Base-by-base conservation (phyloP, 1,140 invertebrate genomes). In the Akabosia matsudoensis region DNA sequence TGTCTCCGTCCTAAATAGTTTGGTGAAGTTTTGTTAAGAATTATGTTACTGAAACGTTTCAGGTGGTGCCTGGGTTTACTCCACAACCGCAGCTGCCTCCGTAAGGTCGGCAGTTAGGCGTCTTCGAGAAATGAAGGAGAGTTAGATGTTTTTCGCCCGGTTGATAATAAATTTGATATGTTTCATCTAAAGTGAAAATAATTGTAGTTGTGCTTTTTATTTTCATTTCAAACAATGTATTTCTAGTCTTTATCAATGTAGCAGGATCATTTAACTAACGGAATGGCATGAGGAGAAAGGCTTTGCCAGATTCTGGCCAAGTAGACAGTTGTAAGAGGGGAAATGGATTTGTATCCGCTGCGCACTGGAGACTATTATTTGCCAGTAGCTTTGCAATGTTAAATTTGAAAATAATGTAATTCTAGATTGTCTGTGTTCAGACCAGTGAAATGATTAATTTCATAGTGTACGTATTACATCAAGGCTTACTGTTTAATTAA, bases 51-150 rank as follows among this genome's bases (percentile, higher is more conserved):
- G 22, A n/a, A 67, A 28, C 54, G 16, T 64, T 78, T 30, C 70
- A 81, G 93, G 93, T 82, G 97, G 96, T 81, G 97, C 97, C 13
- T 99, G 96, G 92, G 94, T 97, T 14, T 98, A 97, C 87, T 94
- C 94, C 28, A 99, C 97, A 74, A 97, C 93, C 51, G 95, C 96
- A 80, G 97, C 96, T 75, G 95, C 95, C 64, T 97, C 96, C 76
- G 95, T 97, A 76, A 89, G 97, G 83, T 97, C 95, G 81, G 95
- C 97, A 80, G 96, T 98, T 74, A 90, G 97, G 84, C 91, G 97
- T 87, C 90, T 99, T 82, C 91, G 96, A 85, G 97, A 99, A 91
- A 92, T 97, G 86, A 97, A 97, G 85, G 95, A 97, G 87, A 90
- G 89, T 81, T 92, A 91, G 64, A 72, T 56, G 3, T 24, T 56